Percentiles rank a stretch among this genome's conserved stretches.
Conservation (phyloP, 2,113 vertebrate species). For the Bubalus kerabau region DNA sequence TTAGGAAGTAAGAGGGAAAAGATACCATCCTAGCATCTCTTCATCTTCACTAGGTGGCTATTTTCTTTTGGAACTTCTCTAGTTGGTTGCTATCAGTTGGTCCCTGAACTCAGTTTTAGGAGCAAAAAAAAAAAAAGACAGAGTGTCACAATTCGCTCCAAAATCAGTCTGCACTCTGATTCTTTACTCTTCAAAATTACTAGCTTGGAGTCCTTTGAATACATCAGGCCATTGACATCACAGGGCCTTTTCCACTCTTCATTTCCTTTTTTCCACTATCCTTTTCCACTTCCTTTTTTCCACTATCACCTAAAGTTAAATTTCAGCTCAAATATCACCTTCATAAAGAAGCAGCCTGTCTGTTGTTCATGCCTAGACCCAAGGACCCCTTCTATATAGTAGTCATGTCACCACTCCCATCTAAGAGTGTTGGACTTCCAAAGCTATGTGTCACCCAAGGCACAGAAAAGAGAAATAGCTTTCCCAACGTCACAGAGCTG, state of each 20-base stretch:
- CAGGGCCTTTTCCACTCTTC: not conserved
- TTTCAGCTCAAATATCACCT: not conserved
- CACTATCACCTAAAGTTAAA: not conserved
- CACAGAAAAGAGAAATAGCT: not conserved
- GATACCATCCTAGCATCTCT: not conserved
- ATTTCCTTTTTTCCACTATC: not conserved
- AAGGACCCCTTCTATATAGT: not conserved
- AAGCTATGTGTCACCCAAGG: not conserved
- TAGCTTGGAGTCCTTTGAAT: not conserved
- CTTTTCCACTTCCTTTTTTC: not conserved
- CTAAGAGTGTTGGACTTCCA: not conserved
- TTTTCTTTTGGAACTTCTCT: constrained; percentile 4
- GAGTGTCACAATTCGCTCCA: not conserved
- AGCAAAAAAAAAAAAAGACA: not conserved
- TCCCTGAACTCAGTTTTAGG: not conserved
- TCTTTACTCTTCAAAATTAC: constrained; percentile 3
- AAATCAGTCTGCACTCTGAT: not conserved
- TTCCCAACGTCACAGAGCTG: not conserved
- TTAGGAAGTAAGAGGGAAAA: not conserved
- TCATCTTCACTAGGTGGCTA: not conserved
- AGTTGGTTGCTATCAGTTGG: not conserved
- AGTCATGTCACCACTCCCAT: not conserved
- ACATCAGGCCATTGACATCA: not conserved
- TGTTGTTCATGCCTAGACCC: not conserved
- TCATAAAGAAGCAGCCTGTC: not conserved